Base-by-base conservation (phyloP, 2,113 vertebrate species). In the Pogonocichla stellata region DNA sequence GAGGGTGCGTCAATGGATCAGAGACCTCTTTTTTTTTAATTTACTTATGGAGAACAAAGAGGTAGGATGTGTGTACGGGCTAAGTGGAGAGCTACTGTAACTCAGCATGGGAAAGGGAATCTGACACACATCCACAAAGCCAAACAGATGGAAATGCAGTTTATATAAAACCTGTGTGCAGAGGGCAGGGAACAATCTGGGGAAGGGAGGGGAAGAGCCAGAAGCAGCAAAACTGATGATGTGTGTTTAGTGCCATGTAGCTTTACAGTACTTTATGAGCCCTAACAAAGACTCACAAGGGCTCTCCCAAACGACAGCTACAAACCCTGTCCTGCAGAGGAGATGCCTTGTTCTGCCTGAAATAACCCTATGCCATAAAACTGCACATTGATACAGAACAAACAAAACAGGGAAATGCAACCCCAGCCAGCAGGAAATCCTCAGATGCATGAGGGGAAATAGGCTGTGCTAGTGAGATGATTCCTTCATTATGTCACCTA, bases 341-440 rank as follows among this genome's bases (percentile, higher is more conserved):
- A 58, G 10, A 61, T 66, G 19, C 33, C 82, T 73, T 34, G 11
- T 36, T 86, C 74, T 86, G 69, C 79, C 73, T 57, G 66, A 86
- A 75, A 85, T 89, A 92, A 66, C 62, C 80, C 45, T 34, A 14
- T 0, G 7, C 47, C 4, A 1, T 38, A 69, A 66, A 85, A 80
- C 28, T 9, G 4, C 40, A 19, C 2, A 4, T 43, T 79, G 57
- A 43, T n/a, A 42, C 16, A 84, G 69, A 71, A 54, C 38, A 93
- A 94, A 90, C 78, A 95, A 95, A 92, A 54, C 33, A 42, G 50
- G 91, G 85, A 96, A 96, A 75, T 10, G 29, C 50, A 83, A n/a
- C 25, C 17, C 48, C 53, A 87, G 93, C 93, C 95, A 90, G 72
- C 92, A 96, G 96, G 97, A 97, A 96, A 94, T 96, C 94, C 96